Conservation (phyloP, 2,888 invertebrate genomes). For the Drosophila paramelanica region DNA sequence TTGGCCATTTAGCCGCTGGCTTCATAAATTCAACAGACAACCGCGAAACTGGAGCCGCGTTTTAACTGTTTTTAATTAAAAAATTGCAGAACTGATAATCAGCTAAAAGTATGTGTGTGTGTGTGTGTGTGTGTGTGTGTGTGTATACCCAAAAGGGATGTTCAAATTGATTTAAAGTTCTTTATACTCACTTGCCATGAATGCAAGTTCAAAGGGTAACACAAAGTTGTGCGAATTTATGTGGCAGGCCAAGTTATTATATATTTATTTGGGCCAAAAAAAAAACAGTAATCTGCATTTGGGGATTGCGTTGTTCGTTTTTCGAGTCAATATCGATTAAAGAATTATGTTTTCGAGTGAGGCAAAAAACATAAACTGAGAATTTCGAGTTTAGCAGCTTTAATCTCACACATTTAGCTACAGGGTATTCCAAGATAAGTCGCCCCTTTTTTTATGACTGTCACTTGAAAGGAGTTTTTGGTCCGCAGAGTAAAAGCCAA, state of each 20-base stretch:
- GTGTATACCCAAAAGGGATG: conserved; percentile 28
- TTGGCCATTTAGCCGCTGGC: conserved; percentile 48
- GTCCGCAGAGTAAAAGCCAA: conserved; percentile 59
- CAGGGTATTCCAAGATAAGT: conserved; percentile 2
- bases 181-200: neutral
- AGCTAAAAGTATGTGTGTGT: conserved; percentile 8
- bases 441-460: conserved; percentile 42
- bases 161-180: conserved; percentile 62
- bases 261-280: too few relatives aligned
- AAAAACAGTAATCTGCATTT: too few relatives aligned
- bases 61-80: conserved; percentile 76
- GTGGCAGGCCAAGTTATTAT: too few relatives aligned
- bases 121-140: conserved; percentile 15
- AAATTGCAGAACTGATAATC: conserved; percentile 47
- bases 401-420: neutral
- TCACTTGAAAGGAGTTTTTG: conserved; percentile 60
- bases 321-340: neutral
- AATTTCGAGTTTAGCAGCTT: too few relatives aligned
- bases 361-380: too few relatives aligned
- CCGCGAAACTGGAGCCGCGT: conserved; percentile 55
- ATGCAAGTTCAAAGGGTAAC: neutral
- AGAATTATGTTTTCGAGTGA: neutral
- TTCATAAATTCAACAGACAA: conserved; percentile 65
- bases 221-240: too few relatives aligned
- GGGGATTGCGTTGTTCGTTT: too few relatives aligned